Evolutionary conservation across 2,888 invertebrate genomes (phyloP), one percentile per base, ranked within the genome.

Genomic region (Callyntrura sp.): DNA sequence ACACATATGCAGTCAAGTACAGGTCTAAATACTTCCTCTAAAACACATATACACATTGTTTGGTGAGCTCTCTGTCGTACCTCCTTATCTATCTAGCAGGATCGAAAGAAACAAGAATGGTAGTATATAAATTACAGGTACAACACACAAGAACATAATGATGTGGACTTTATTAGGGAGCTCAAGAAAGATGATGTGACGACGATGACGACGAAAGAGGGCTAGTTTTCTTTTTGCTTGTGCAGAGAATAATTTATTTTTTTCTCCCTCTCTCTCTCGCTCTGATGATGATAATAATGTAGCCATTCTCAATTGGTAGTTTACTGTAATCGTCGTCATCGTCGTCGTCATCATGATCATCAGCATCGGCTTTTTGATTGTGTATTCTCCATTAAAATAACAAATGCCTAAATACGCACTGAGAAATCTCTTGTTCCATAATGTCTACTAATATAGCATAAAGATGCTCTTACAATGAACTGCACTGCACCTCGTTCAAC

Each of bases 81-180:
- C 68, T 68, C 20, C 20, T 45, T 73, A 73, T 73, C 43, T 45
- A 45, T 73, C 43, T 20, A 73, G 45, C 45, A 68, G 68, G 35
- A 68, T 28, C 51, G n/a, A 11, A 3, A 51, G 51, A 51, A 62
- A 62, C 60, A 60, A 45, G 62, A 60, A 45, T 81, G 25, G 45
- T 9, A 70, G 23, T 43, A 84, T 65, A 78, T 78, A 86, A 86
- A 86, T 86, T 86, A 86, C 62, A 48, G 78, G 78, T 78, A 60
- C 81, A 51, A 14, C 57, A 60, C 43, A 57, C n/a, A 35, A 25
- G 45, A 62, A 79, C 78, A 78, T 86, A 81, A 70, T 78, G 62
- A 86, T 68, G 87, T 43, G 70, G 87, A 81, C 81, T 87, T 87
- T 82, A 82, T 73, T 87, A 87, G 87, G 87, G 57, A 87, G 81